A percentile compares a stretch with the other conserved stretches of the same genome.
phyloP scores from a whole-genome alignment of 2,797 vertebrate species.

The Syngnathus acus region DNA sequence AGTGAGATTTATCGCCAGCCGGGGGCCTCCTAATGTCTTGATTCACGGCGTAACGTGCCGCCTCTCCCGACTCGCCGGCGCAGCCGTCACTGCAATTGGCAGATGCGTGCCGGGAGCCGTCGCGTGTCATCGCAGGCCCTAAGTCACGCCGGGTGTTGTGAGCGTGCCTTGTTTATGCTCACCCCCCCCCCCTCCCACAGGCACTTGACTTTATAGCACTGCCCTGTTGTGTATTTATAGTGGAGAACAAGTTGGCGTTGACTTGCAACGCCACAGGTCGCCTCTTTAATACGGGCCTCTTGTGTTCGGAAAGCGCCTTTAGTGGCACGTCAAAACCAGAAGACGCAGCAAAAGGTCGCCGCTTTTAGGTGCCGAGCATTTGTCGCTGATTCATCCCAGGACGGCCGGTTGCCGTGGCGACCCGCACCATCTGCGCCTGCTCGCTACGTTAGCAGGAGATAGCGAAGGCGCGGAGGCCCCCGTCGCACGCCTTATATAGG shows the following conservation, averaged over 20 bases:
- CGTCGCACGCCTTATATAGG: constrained; percentile 55
- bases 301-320: neutral
- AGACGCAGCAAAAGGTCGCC: neutral
- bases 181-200: neutral
- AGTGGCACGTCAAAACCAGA: too few species aligned
- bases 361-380: neutral
- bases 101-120: neutral
- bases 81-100: neutral
- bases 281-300: neutral
- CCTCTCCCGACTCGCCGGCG: neutral
- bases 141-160: neutral
- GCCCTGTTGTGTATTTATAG: neutral
- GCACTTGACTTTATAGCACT: constrained; percentile 1
- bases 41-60: constrained; percentile 29
- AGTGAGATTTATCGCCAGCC: constrained; percentile 26
- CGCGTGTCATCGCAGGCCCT: neutral
- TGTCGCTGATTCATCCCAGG: constrained; percentile 23
- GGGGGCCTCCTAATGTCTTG: constrained; percentile 34
- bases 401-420: constrained; percentile 25
- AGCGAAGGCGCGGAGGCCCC: constrained; percentile 11
- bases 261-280: neutral
- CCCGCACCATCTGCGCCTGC: neutral
- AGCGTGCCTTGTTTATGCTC: neutral
- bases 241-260: neutral
- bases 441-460: neutral